Evolutionary conservation across 2,797 vertebrate genomes (phyloP).

Genomic region (Cygnus olor): DNA sequence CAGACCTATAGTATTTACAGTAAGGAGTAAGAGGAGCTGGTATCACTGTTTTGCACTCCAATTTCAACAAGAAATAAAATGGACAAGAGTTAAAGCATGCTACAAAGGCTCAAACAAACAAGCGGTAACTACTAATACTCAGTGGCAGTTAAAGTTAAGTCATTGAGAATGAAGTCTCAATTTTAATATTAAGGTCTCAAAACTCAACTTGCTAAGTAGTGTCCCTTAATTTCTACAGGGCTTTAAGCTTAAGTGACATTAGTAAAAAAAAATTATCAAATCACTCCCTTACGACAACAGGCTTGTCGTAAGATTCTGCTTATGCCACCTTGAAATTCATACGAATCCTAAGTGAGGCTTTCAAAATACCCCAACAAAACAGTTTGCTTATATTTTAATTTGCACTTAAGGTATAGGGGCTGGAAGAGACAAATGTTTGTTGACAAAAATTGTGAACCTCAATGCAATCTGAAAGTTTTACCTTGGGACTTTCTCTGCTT

Average conservation of each 20-base stretch:
- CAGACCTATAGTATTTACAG: neutral
- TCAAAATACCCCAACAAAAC: slow-evolving; percentile 40
- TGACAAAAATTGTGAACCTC: slow-evolving; percentile 62
- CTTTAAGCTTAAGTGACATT: neutral
- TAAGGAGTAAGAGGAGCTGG: neutral
- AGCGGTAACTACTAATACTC: slow-evolving; percentile 55
- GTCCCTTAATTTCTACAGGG: neutral
- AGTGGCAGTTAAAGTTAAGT: slow-evolving; percentile 27
- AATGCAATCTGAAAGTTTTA: slow-evolving; percentile 68
- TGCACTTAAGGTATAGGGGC: slow-evolving; percentile 15
- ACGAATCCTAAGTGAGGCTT: slow-evolving; percentile 39
- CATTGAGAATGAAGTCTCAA: neutral
- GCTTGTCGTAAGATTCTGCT: neutral
- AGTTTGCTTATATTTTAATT: slow-evolving; percentile 67
- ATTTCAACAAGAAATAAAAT: slow-evolving; percentile 27
- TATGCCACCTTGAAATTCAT: slow-evolving; percentile 30
- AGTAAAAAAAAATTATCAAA: neutral
- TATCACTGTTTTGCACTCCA: neutral
- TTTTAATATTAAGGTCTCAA: slow-evolving; percentile 2
- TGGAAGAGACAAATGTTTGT: slow-evolving; percentile 69
- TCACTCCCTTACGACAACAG: neutral
- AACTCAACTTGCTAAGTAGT: neutral
- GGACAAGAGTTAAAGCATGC: slow-evolving; percentile 42
- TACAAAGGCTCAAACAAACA: slow-evolving; percentile 36
- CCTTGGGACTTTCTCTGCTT: slow-evolving; percentile 74